Percentiles rank a stretch among this genome's conserved stretches.
Evolutionary conservation across 2,797 vertebrate species (phyloP).

Genomic region (Enteromius fasciolatus): DNA sequence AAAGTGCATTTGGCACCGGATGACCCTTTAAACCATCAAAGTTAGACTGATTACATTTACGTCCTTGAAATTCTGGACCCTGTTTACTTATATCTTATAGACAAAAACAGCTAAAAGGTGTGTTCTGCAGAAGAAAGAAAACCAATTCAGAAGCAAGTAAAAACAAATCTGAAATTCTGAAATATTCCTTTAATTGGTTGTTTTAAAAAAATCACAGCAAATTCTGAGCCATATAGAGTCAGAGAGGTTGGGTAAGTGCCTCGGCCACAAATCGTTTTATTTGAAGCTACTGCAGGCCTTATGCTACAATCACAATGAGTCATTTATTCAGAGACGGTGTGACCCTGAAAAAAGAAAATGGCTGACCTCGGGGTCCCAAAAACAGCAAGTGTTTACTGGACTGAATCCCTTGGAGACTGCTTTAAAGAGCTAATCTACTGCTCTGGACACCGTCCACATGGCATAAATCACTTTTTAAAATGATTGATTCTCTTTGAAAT

Average conservation of each 20-base stretch:
- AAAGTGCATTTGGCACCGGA: no score
- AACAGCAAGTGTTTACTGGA: slow-evolving; percentile 70
- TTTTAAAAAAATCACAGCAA: not conserved
- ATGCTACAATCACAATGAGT: slow-evolving; percentile 48
- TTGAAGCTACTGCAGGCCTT: slow-evolving; percentile 16
- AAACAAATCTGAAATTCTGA: no score
- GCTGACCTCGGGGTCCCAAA: slow-evolving; percentile 66
- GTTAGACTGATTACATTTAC: not conserved
- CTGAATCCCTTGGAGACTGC: slow-evolving; percentile 65
- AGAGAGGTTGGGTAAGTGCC: not conserved
- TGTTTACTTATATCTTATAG: not conserved
- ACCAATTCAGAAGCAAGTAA: not conserved
- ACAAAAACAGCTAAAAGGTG: not conserved
- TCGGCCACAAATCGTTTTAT: slow-evolving; percentile 4
- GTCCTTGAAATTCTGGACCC: not conserved
- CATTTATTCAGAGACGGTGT: slow-evolving; percentile 64
- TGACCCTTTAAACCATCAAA: not conserved
- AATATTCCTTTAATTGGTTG: slow-evolving; percentile 4
- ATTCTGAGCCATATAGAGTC: not conserved
- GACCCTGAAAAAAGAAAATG: slow-evolving; percentile 64
- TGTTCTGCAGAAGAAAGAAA: not conserved
- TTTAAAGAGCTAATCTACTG: slow-evolving; percentile 69
- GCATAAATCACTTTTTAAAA: slow-evolving; percentile 72
- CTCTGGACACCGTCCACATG: slow-evolving; percentile 68
- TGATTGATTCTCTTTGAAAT: slow-evolving; percentile 71